Conservation (phyloP, 2,113 vertebrate genomes). For the Paedocypris sp. region DNA sequence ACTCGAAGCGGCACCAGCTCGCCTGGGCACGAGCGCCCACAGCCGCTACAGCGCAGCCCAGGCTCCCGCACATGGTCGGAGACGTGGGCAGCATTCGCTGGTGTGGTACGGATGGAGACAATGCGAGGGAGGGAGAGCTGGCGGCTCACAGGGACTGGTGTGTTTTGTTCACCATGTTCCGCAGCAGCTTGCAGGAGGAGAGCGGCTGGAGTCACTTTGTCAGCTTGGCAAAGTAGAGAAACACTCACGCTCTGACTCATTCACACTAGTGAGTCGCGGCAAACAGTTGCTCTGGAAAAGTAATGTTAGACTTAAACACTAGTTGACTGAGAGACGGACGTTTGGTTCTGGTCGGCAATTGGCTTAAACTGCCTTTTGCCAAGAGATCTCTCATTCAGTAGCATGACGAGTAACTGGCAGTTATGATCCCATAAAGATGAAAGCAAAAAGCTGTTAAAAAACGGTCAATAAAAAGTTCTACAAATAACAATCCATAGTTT, state of each 20-base stretch:
- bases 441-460: too few relatives aligned
- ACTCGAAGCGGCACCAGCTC: conserved; percentile 43
- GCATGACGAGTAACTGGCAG: too few relatives aligned
- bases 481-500: too few relatives aligned
- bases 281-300: conserved; percentile 7
- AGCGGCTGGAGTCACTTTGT: conserved; percentile 33
- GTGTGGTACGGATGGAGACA: neutral
- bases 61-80: conserved; percentile 27
- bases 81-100: conserved; percentile 35
- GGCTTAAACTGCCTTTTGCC: too few relatives aligned
- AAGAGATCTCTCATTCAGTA: too few relatives aligned
- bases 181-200: conserved; percentile 30
- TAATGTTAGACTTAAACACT: conserved; percentile 1
- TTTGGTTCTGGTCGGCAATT: too few relatives aligned
- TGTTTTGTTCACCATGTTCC: conserved; percentile 21
- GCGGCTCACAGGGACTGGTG: conserved; percentile 22
- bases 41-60: conserved; percentile 31
- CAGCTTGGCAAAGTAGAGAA: conserved; percentile 34
- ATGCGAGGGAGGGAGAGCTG: conserved; percentile 21
- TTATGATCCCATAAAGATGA: too few relatives aligned
- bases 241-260: conserved; percentile 23
- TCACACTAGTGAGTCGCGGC: neutral
- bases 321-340: neutral
- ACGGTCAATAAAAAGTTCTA: too few relatives aligned
- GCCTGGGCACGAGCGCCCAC: conserved; percentile 36